Evolutionary conservation across 2,888 invertebrate species (phyloP).

Genomic region (Temnothorax ravouxi): DNA sequence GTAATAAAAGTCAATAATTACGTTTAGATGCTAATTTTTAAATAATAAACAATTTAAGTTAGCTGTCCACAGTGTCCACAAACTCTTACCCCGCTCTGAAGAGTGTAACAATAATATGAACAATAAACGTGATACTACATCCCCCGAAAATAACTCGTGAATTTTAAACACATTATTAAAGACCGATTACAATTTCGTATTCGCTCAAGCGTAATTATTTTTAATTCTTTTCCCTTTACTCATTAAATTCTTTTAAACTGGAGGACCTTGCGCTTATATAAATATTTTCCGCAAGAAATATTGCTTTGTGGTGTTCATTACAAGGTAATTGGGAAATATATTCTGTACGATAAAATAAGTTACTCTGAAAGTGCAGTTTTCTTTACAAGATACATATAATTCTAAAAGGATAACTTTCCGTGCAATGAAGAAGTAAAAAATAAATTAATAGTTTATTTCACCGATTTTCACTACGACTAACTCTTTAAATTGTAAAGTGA

Average conservation of each 20-base stretch:
- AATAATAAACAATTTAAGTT: neutral
- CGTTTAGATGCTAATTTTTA: neutral
- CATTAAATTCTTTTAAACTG: neutral
- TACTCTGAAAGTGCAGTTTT: neutral
- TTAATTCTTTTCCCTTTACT: neutral
- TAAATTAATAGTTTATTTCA: slow-evolving; percentile 12
- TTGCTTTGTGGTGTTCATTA: slow-evolving; percentile 6
- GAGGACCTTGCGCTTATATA: neutral
- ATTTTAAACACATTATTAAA: neutral
- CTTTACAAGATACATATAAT: slow-evolving; percentile 2
- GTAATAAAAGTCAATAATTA: neutral
- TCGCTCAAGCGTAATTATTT: neutral
- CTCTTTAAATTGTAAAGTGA: neutral
- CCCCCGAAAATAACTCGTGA: neutral
- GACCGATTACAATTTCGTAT: neutral
- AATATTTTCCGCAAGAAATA: slow-evolving; percentile 1
- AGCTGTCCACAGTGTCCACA: neutral
- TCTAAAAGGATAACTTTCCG: neutral
- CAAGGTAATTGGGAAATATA: slow-evolving; percentile 11
- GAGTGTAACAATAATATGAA: neutral
- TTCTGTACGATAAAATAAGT: neutral
- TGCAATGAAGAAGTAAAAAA: neutral
- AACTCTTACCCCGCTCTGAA: neutral
- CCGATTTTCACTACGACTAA: neutral
- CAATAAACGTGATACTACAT: neutral